Evolutionary conservation across 2,113 vertebrate genomes (phyloP), one percentile per base, ranked within the genome.

Genomic region (Phalacrocorax aristotelis): DNA sequence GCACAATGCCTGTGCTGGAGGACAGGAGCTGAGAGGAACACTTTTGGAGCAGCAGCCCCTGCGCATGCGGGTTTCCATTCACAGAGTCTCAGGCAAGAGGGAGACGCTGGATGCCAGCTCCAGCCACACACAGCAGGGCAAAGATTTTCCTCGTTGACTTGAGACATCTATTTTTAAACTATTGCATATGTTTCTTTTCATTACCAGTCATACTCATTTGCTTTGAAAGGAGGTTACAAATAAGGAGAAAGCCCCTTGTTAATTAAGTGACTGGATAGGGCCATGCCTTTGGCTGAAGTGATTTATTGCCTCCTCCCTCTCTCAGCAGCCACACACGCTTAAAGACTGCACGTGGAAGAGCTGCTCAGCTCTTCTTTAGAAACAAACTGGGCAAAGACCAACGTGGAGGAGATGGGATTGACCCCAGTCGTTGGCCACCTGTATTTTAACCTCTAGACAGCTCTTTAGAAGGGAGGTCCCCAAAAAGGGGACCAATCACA

Each of bases 211-310:
- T 15, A 27, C 21, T 52, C 48, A 25, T 87, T 84, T 79, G 74
- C 83, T 92, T 44, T 46, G 82, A 77, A 93, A 75, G 70, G 72
- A 95, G 61, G 75, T 84, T 93, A 90, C 93, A 96, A 96, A 94
- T 79, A 93, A 96, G 92, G 93, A 95, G 90, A 96, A 90, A 96
- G 82, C 49, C 84, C 82, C 82, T 74, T 0, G 1, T 87, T 95
- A 96, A 94, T 80, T 88, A 87, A 69, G 71, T 13, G 77, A 48
- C 30, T 82, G 87, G 83, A 44, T 85, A 62, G 40, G 57, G 15
- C 34, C 49, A 5, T 79, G 68, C 36, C 29, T 61, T 70, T 36
- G 26, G 40, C 64, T 76, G 40, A n/a, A 61, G 88, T 71, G 90
- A 93, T 94, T 92, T 90, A 88, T 90, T 77, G 92, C 85, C 84